phyloP scores from a whole-genome alignment of 2,888 invertebrate genomes.

The Gisinianus flammeolus region DNA sequence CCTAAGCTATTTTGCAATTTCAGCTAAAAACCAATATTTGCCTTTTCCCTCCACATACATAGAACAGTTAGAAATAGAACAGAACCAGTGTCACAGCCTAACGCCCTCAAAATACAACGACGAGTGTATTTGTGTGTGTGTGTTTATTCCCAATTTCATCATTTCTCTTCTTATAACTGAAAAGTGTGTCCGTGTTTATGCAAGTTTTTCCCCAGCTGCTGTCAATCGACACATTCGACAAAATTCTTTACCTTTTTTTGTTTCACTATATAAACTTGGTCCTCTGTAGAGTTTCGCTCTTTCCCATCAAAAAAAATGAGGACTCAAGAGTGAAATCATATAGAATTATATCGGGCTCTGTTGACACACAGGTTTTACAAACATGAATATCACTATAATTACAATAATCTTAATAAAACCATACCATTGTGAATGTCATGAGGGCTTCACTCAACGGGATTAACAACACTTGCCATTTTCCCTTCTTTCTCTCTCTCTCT shows the following conservation, averaged over 20 bases:
- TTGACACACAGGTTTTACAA: constrained; percentile 1
- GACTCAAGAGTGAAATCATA: not conserved
- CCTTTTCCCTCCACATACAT: not conserved
- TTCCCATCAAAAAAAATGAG: too few species aligned
- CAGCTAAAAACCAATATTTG: not conserved
- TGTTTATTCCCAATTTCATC: too few species aligned
- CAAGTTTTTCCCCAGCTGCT: too few species aligned
- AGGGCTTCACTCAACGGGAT: constrained; percentile 10
- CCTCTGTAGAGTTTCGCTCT: too few species aligned
- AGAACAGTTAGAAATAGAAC: too few species aligned
- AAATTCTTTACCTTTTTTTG: too few species aligned
- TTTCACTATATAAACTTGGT: too few species aligned
- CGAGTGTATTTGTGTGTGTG: too few species aligned
- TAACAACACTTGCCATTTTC: constrained; percentile 19
- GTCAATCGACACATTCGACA: not conserved
- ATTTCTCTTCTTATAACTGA: not conserved
- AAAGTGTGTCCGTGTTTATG: too few species aligned
- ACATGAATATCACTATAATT: constrained; percentile 11
- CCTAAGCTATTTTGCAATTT: constrained; percentile 25
- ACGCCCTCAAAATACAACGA: too few species aligned
- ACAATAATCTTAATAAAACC: not conserved
- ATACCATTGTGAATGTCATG: not conserved
- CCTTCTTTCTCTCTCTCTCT: not conserved
- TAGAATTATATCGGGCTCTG: not conserved
- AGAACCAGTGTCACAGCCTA: too few species aligned